Conservation (phyloP, 2,888 invertebrate genomes). For the Athalia cordata region DNA sequence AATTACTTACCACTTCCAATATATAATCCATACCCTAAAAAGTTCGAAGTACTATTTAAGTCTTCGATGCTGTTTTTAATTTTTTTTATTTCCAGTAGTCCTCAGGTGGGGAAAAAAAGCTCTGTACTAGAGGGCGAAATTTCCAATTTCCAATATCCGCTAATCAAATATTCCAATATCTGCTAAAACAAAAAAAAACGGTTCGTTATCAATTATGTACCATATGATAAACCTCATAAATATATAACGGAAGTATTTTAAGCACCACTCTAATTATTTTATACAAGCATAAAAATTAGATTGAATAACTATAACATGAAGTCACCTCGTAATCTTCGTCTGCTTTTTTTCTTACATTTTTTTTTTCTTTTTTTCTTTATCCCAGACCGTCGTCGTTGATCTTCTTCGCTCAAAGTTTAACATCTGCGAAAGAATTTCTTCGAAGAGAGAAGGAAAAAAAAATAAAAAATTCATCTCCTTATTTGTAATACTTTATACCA, state of each 20-base stretch:
- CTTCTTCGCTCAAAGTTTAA: background rate
- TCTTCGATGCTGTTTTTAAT: no score
- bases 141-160: no score
- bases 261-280: constrained; percentile 17
- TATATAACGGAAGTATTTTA: background rate
- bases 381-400: constrained; percentile 14
- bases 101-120: no score
- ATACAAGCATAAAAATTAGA: constrained; percentile 32
- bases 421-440: constrained; percentile 42
- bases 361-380: background rate
- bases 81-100: no score
- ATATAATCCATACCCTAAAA: no score
- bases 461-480: constrained; percentile 5
- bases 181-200: no score
- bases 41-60: no score
- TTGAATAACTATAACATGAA: constrained; percentile 49
- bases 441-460: background rate
- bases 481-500: background rate
- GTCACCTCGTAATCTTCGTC: constrained; percentile 31
- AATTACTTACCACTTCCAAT: no score
- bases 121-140: no score
- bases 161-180: no score
- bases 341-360: background rate
- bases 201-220: background rate
- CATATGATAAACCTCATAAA: background rate